phyloP scores from a whole-genome alignment of 2,888 invertebrate genomes.

The Aleiodes testaceus region DNA sequence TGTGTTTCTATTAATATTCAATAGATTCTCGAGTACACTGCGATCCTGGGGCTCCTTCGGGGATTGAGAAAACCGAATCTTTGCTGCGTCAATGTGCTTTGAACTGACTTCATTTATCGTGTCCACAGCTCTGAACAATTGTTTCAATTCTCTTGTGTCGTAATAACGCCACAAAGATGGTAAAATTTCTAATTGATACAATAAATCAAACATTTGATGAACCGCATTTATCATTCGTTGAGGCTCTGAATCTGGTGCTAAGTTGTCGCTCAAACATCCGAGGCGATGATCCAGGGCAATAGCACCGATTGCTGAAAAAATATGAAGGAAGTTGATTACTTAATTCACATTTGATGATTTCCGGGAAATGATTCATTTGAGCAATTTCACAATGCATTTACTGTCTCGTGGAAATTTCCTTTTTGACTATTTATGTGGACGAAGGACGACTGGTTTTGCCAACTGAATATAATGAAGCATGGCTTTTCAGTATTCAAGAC shows the following conservation, averaged over 20 bases:
- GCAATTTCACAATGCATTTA: too few relatives aligned
- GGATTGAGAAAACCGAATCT: slow-evolving; percentile 61
- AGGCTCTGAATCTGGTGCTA: slow-evolving; percentile 77
- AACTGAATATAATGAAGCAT: too few relatives aligned
- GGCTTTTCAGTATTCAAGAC: too few relatives aligned
- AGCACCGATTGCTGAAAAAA: slow-evolving; percentile 81
- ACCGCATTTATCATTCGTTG: slow-evolving; percentile 85
- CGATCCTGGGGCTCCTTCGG: slow-evolving; percentile 73
- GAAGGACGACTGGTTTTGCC: too few relatives aligned
- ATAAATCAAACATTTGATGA: slow-evolving; percentile 85
- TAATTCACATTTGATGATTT: background rate
- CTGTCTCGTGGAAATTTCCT: too few relatives aligned
- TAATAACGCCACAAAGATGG: slow-evolving; percentile 85
- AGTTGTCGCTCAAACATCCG: slow-evolving; percentile 79
- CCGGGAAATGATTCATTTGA: background rate
- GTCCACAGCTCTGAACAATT: slow-evolving; percentile 82
- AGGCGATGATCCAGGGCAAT: slow-evolving; percentile 88
- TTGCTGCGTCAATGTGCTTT: slow-evolving; percentile 69
- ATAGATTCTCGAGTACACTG: slow-evolving; percentile 79
- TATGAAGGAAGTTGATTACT: background rate
- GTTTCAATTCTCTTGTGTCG: slow-evolving; percentile 81
- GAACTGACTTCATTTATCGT: slow-evolving; percentile 76
- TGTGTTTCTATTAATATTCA: slow-evolving; percentile 77
- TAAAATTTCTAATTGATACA: slow-evolving; percentile 82
- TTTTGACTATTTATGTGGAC: too few relatives aligned